Percentiles rank a stretch among this genome's conserved stretches.
Evolutionary conservation across 2,113 vertebrate species (phyloP).

Genomic region (Catharus minimus): DNA sequence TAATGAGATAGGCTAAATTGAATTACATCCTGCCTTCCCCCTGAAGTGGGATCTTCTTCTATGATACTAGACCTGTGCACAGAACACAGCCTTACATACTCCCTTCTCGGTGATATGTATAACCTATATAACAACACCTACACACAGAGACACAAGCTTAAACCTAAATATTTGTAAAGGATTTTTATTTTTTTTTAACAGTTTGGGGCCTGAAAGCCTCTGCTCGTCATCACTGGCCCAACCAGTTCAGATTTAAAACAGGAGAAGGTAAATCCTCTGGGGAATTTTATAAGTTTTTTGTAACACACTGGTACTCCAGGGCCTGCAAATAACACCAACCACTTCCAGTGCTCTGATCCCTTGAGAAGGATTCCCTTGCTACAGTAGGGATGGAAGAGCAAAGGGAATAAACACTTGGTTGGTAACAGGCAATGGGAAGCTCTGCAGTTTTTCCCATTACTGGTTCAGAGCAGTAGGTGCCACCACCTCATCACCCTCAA

Average conservation of each 20-base stretch:
- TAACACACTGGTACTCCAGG: background rate
- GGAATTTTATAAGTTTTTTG: background rate
- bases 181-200: background rate
- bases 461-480: background rate
- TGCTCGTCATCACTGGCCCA: background rate
- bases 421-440: background rate
- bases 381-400: background rate
- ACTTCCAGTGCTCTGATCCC: background rate
- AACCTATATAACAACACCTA: background rate
- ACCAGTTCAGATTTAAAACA: background rate
- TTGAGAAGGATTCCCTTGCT: background rate
- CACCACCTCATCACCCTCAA: background rate
- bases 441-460: background rate
- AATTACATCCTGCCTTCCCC: background rate
- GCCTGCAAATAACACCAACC: background rate
- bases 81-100: accelerated
- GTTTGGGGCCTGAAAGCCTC: background rate
- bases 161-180: background rate
- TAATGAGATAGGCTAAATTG: slow-evolving; percentile 1
- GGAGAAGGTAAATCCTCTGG: background rate
- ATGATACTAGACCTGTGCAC: accelerated
- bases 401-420: background rate
- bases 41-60: background rate
- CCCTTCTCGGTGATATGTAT: background rate
- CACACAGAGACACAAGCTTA: background rate